Base-by-base conservation (phyloP, 2,888 invertebrate species). In the Endomychus coccineus region DNA sequence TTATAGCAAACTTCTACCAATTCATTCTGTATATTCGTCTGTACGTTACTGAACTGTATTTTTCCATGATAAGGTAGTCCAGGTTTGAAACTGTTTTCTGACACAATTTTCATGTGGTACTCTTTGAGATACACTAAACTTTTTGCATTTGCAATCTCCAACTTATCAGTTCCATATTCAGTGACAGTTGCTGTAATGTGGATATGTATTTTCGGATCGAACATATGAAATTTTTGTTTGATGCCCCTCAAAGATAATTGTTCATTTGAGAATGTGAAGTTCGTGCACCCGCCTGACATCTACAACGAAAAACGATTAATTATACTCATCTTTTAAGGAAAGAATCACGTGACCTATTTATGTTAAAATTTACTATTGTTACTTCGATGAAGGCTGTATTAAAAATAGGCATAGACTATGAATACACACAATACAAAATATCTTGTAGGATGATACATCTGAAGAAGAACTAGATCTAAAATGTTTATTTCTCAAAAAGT, bases 51-150 rank as follows among this genome's bases (percentile, higher is more conserved):
- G 9, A 58, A 35, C 36, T 50, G 46, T 54, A 80, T 75, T 67
- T 76, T 78, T 32, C 80, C 71, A 46, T 75, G 74, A 48, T 79
- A 83, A 0, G 83, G 81, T 11, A 86, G 62, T n/a, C 79, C 80
- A 0, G 80, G 78, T 34, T 80, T 78, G 49, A 80, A 78, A 38
- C 77, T 74, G 7, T 71, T 68, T 6, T 73, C 71, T 25, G 75
- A 73, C 0, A 71, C 56, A 49, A 80, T 80, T 52, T 77, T 74
- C 32, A 81, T 49, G 4, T 70, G 68, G 16, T 77, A 63, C 0
- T 74, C 69, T 21, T 75, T 69, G 39, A 74, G 71, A 1, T 74
- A 68, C 1, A 80, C 70, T 12, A 70, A 63, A 0, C 74, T 73
- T 4, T 73, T 73, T 10, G 74, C 74, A 2, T 71, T 74, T 0